Percentiles rank a stretch among this genome's conserved stretches.
These are phyloP conservation scores for Lordiphosa andalusiaca DNA, from an alignment of 2,888 invertebrate species.

Conservation along the genomic window DNA sequence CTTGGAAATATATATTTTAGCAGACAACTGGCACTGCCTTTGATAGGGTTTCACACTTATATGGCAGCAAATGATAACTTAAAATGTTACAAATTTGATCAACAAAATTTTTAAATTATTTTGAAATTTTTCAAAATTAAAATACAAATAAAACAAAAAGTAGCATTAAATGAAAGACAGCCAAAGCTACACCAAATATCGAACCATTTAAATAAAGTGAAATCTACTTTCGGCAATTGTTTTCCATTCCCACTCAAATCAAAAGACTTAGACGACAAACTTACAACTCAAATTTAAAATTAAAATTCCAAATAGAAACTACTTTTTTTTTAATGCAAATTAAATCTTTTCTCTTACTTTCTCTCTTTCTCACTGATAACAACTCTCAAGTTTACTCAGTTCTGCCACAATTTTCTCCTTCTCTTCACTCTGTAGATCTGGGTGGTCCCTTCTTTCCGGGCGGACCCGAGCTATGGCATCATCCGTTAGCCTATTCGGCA, in stretches of 20 bases:
- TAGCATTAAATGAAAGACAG: too few relatives aligned
- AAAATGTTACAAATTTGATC: too few relatives aligned
- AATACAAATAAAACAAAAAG: too few relatives aligned
- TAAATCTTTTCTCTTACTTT: constrained; percentile 24
- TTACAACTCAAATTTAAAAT: constrained; percentile 3
- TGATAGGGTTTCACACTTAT: too few relatives aligned
- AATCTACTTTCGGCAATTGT: too few relatives aligned
- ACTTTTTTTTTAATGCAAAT: constrained; percentile 14
- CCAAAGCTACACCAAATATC: too few relatives aligned
- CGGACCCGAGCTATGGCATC: constrained; percentile 96
- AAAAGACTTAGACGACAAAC: constrained; percentile 71
- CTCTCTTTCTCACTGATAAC: constrained; percentile 23
- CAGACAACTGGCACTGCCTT: too few relatives aligned
- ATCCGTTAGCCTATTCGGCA: constrained; percentile 90
- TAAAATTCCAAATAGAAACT: constrained; percentile 1
- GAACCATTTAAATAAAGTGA: too few relatives aligned
- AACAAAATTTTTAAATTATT: too few relatives aligned
- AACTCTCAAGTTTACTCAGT: constrained; percentile 20
- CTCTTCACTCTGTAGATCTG: constrained; percentile 85
- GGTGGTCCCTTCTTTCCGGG: constrained; percentile 97
- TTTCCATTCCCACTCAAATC: constrained; percentile 21
- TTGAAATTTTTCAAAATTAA: too few relatives aligned
- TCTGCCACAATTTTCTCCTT: constrained; percentile 16
- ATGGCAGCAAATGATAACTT: too few relatives aligned
- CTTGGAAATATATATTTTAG: too few relatives aligned